Conservation (phyloP, 2,888 invertebrate genomes). For the Ctena decussata region DNA sequence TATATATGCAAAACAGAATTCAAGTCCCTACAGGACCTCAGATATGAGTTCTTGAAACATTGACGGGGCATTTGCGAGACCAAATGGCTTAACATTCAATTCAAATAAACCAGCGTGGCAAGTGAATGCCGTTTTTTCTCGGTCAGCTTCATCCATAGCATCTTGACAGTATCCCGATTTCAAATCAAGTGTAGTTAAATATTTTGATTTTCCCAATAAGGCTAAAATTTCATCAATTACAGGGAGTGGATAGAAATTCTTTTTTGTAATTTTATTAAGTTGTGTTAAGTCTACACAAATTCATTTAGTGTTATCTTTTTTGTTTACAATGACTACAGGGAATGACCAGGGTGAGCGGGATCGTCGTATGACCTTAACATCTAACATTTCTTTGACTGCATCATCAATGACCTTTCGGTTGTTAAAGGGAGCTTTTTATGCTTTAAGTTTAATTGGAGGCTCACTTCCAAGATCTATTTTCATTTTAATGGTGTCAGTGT, state of each 20-base stretch:
- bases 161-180: conserved; percentile 41
- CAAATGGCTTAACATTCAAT: conserved; percentile 48
- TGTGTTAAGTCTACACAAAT: conserved; percentile 31
- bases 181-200: conserved; percentile 42
- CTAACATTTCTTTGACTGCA: conserved; percentile 36
- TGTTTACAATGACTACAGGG: conserved; percentile 19
- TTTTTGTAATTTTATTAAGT: conserved; percentile 13
- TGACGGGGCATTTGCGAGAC: conserved; percentile 28
- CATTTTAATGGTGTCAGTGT: conserved; percentile 34
- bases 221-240: conserved; percentile 45
- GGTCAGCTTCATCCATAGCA: conserved; percentile 20
- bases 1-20: conserved; percentile 39
- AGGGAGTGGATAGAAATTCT: conserved; percentile 38
- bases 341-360: conserved; percentile 5
- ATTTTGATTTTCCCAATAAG: conserved; percentile 23
- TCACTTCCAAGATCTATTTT: conserved; percentile 18
- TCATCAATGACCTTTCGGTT: conserved; percentile 23
- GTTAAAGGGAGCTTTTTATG: conserved; percentile 27
- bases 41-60: conserved; percentile 29
- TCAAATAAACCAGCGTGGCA: conserved; percentile 47
- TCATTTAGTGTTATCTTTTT: conserved; percentile 23
- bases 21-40: conserved; percentile 38
- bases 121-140: conserved; percentile 48
- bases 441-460: conserved; percentile 25
- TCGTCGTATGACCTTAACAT: conserved; percentile 12